Evolutionary conservation across 2,113 vertebrate species (phyloP), one percentile per base, ranked within the genome.

Genomic region (Pelodiscus sinensis): DNA sequence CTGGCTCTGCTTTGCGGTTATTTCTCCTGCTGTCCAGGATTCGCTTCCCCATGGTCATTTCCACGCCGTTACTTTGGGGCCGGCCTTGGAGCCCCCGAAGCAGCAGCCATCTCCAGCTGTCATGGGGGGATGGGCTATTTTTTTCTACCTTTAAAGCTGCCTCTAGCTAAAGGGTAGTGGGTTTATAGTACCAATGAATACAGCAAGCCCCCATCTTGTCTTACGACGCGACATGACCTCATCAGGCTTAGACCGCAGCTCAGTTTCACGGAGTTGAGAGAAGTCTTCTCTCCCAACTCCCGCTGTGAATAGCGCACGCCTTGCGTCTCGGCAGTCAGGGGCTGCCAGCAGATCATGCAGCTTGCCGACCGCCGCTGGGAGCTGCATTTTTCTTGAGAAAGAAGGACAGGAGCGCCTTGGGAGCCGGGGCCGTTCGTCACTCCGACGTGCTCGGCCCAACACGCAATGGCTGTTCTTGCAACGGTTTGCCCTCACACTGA

Each of bases 271-370:
- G 83, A 89, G 50, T 15, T 91, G 84, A 56, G 38, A 12, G 29
- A 1, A 2, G 3, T 3, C 0, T 0, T 52, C n/a, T 51, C 83
- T 81, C 75, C 15, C 21, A 83, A 77, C 24, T 82, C 31, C 3
- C 31, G 81, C 57, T 24, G 9, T 8, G 31, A 16, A n/a, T 18
- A 31, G 14, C n/a, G 55, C 8, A n/a, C 2, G 38, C 22, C 78
- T 38, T 55, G 38, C 38, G 38, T 44, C 38, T 44, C 38, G 38
- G 38, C 38, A 44, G 38, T 44, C 38, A 5, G 38, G 38, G 38
- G 38, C 38, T 44, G 38, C 38, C 38, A 5, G 38, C 38, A 44
- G 38, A 44, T 44, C 38, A 5, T 44, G 38, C 38, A 44, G 44
- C 44, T 44, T 44, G 44, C 44, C 44, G 44, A 44, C 44, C 44